Evolutionary conservation across 1,140 invertebrate species (phyloP), one percentile per base, ranked within the genome.

Genomic region (Sitobion miscanthi): DNA sequence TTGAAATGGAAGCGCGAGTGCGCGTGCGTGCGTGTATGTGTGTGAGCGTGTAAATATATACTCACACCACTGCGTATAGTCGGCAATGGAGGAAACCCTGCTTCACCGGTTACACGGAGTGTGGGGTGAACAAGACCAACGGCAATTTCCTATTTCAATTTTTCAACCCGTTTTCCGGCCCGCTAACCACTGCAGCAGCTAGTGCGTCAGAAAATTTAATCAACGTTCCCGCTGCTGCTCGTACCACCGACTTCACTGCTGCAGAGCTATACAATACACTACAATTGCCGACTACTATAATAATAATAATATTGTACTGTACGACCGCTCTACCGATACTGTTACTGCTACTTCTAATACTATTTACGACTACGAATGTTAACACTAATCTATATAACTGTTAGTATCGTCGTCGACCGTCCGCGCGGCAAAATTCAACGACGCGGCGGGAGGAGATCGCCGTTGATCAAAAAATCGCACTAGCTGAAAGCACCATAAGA

Each of bases 81-180:
- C 45, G 21, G 52, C 49, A 35, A 57, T 57, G 54, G 38, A 90
- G 89, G 47, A 88, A 88, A 52, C 86, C 86, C 30, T 87, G 83
- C 30, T 47, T 30, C 25, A 47, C 25, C 45, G 42, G 49, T 90
- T n/a, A 30, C 42, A 42, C 21, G 25, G 85, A n/a, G 45, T 30
- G 35, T 7, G 52, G 23, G 45, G 45, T 17, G 35, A 38, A 85
- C 45, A 54, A 83, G 35, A 92, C 91, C 42, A 85, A 52, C 35
- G 35, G 91, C 45, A 92, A 92, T 85, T 85, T 92, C 77, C 91
- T 92, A 62, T 92, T 92, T 85, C 91, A 92, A 92, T 85, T 92
- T 91, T 85, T 92, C 91, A 92, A 42, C 45, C 77, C 47, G 77
- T 92, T 85, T 85, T 92, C 91, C 77, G 90, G n/a, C 20, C 47